A percentile compares a stretch with the other conserved stretches of the same genome.
Conservation (phyloP, 2,888 invertebrate species). For the Zygogramma bicolorata region DNA sequence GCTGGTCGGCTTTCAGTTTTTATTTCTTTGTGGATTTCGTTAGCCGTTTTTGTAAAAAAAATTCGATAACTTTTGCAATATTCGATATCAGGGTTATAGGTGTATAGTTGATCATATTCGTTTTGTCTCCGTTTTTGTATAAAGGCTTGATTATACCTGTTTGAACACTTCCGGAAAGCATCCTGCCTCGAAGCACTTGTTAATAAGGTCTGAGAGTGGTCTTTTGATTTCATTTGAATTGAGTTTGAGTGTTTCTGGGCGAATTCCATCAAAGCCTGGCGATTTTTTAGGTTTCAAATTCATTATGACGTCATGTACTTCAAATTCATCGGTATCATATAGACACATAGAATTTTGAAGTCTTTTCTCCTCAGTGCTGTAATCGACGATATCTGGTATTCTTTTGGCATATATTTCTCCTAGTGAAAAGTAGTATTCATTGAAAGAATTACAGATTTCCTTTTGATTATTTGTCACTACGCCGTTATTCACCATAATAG, state of each 20-base stretch:
- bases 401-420: too few species aligned
- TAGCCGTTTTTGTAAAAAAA: neutral
- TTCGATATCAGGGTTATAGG: neutral
- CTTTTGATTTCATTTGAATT: neutral
- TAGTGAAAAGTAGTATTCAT: too few species aligned
- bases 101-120: constrained; percentile 1
- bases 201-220: neutral
- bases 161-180: neutral
- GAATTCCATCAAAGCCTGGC: neutral
- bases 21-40: neutral
- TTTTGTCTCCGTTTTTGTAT: constrained; percentile 10
- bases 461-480: neutral
- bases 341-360: constrained; percentile 5
- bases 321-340: constrained; percentile 1
- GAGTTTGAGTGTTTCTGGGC: neutral
- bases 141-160: constrained; percentile 1
- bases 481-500: neutral
- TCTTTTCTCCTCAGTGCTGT: neutral
- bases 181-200: constrained; percentile 3
- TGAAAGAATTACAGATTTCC: constrained; percentile 5
- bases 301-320: constrained; percentile 10
- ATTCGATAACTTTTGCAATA: neutral
- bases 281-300: constrained; percentile 9
- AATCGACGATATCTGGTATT: neutral
- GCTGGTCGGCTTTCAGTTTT: neutral